Conservation (phyloP, 2,888 invertebrate species). For the Pachycephus smyrnensis region DNA sequence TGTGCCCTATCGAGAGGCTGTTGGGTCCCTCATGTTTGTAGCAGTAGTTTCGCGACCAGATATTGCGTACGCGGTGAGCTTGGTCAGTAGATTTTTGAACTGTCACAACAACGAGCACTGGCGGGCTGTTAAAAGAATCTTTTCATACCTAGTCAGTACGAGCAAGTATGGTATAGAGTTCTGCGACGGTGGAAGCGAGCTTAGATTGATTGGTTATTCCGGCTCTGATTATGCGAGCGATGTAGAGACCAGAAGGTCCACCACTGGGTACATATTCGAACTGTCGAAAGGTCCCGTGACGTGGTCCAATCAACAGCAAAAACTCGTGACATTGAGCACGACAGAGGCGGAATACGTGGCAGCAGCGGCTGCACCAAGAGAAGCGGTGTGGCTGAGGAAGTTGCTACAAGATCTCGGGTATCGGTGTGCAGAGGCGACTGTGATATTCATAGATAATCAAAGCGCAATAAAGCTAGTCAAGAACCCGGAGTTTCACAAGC, state of each 20-base stretch:
- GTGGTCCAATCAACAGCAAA: not conserved
- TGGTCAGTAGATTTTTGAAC: not conserved
- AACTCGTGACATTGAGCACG: not conserved
- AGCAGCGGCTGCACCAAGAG: not conserved
- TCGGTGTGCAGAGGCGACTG: not conserved
- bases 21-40: conserved; percentile 27
- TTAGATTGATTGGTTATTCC: conserved; percentile 21
- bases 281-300: conserved; percentile 9
- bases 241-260: conserved; percentile 20
- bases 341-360: not conserved
- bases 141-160: not conserved
- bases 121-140: not conserved
- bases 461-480: not conserved
- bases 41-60: conserved; percentile 4
- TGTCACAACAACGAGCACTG: not conserved
- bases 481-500: conserved; percentile 8
- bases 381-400: not conserved
- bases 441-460: not conserved
- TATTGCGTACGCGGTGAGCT: not conserved
- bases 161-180: conserved; percentile 26
- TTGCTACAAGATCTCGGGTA: not conserved
- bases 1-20: conserved; percentile 25
- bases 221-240: conserved; percentile 34
- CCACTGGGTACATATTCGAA: conserved; percentile 8
- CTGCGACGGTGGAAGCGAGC: conserved; percentile 19